A percentile compares a stretch with the other conserved stretches of the same genome.
These are phyloP conservation scores for Forpus xanthops DNA, from an alignment of 2,797 vertebrate genomes.

Conservation along the genomic window DNA sequence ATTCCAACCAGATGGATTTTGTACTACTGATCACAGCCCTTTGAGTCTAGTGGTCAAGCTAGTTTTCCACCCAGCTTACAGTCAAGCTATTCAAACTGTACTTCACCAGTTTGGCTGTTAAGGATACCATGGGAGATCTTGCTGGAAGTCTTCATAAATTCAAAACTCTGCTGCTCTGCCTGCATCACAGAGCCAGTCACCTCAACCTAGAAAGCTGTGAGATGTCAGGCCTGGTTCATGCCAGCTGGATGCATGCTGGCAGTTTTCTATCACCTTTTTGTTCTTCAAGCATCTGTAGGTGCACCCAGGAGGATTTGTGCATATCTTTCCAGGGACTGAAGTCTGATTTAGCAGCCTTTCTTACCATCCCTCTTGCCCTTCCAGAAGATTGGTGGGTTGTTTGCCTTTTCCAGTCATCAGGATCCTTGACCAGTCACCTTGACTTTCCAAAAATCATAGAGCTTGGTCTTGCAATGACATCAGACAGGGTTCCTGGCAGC, in stretches of 20 bases:
- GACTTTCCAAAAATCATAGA: neutral
- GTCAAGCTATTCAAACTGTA: neutral
- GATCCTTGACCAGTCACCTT: neutral
- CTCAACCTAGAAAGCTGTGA: neutral
- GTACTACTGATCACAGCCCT: neutral
- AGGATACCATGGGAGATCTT: neutral
- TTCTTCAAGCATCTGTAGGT: neutral
- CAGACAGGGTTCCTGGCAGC: neutral
- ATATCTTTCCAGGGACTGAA: neutral
- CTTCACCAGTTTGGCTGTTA: neutral
- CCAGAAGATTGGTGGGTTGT: neutral
- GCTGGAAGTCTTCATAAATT: neutral
- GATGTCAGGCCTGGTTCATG: neutral
- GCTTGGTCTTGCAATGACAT: neutral
- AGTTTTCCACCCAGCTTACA: neutral
- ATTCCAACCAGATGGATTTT: neutral
- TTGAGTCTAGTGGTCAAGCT: neutral
- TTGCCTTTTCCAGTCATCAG: neutral
- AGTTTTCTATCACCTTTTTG: neutral
- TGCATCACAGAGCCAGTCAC: rapidly evolving
- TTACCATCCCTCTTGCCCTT: neutral
- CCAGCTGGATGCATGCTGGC: neutral
- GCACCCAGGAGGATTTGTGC: neutral
- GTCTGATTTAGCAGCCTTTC: neutral
- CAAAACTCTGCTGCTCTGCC: neutral